Percentiles rank a stretch among this genome's conserved stretches.
Evolutionary conservation across 2,113 vertebrate species (phyloP).

Genomic region (Casuarius casuarius): DNA sequence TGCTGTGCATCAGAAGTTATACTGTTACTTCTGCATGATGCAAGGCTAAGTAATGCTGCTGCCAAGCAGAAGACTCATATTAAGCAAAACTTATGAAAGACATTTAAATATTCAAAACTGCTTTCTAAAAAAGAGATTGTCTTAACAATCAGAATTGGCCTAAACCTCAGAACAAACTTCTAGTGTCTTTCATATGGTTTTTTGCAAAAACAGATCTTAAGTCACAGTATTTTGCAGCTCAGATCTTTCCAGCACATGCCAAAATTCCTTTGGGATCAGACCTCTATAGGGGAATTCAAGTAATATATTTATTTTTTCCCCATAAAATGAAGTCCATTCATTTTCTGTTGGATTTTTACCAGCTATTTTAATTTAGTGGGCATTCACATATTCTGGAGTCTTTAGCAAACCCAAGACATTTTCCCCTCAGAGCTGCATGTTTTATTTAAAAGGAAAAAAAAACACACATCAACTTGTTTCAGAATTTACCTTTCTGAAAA

Average conservation of each 20-base stretch:
- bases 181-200: neutral
- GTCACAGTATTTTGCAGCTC: neutral
- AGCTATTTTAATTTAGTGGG: slow-evolving; percentile 14
- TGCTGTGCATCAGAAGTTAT: neutral
- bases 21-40: neutral
- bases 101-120: neutral
- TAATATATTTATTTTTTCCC: neutral
- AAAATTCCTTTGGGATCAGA: slow-evolving; percentile 21
- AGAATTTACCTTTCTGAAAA: neutral
- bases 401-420: neutral
- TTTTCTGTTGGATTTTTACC: slow-evolving; percentile 28
- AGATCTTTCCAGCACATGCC: neutral
- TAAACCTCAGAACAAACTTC: neutral
- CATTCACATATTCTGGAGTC: neutral
- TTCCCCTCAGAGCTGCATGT: neutral
- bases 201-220: neutral
- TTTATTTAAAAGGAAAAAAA: neutral
- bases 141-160: neutral
- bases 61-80: neutral
- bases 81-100: neutral
- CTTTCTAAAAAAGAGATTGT: neutral
- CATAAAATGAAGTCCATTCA: slow-evolving; percentile 30
- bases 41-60: neutral
- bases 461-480: neutral
- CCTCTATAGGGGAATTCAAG: neutral